Evolutionary conservation across 2,888 invertebrate species (phyloP).

Genomic region (Acleris emargana): DNA sequence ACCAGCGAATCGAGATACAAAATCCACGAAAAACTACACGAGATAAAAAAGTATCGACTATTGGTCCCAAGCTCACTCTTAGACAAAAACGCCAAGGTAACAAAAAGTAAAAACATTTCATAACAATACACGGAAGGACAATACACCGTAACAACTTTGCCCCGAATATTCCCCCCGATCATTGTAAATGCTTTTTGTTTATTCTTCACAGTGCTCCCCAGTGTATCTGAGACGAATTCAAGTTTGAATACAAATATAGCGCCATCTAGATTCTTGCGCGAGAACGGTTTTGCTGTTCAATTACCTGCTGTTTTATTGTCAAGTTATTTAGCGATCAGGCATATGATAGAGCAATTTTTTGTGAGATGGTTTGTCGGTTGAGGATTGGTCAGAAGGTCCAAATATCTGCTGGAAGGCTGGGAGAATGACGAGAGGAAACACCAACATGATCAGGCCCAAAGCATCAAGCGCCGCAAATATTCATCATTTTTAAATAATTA

Average conservation of each 20-base stretch:
- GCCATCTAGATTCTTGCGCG: conserved; percentile 3
- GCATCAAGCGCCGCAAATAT: too few species aligned
- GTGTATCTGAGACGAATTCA: conserved; percentile 1
- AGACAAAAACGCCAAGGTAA: background rate
- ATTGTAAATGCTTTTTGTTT: conserved; percentile 21
- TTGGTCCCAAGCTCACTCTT: background rate
- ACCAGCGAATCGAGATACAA: too few species aligned
- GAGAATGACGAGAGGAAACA: too few species aligned
- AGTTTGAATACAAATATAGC: conserved; percentile 5
- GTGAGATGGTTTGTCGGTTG: too few species aligned
- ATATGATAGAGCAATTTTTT: too few species aligned
- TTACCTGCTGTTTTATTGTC: background rate
- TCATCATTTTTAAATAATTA: too few species aligned
- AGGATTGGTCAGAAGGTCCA: background rate
- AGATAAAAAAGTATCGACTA: too few species aligned
- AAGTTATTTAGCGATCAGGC: too few species aligned
- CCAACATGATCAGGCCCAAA: too few species aligned
- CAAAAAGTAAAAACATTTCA: conserved; percentile 2
- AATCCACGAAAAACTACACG: too few species aligned
- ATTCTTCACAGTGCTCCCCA: conserved; percentile 19
- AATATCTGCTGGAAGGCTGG: background rate
- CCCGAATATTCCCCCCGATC: background rate
- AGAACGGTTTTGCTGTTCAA: too few species aligned
- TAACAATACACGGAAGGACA: conserved; percentile 23
- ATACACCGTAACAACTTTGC: conserved; percentile 22